Conservation (phyloP, 2,113 vertebrate genomes). For the Cochlearius cochlearius region DNA sequence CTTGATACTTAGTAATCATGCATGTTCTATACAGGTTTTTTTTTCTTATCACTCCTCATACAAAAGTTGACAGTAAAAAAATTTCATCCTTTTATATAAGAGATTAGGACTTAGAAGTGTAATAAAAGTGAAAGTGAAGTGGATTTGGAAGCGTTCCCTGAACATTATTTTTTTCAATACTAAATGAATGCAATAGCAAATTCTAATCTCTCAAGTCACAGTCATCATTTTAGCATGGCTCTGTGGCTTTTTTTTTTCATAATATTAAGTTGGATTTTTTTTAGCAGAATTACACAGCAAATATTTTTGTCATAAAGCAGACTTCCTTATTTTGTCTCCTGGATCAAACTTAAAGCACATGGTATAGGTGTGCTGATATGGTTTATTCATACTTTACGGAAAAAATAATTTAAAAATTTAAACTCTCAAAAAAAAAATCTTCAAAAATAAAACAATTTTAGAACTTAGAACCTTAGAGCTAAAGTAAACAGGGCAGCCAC, state of each 20-base stretch:
- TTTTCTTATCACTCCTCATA: background rate
- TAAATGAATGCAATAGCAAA: background rate
- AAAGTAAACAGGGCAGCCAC: background rate
- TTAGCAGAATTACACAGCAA: background rate
- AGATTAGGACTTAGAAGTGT: background rate
- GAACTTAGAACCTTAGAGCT: background rate
- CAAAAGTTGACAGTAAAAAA: background rate
- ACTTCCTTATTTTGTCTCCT: background rate
- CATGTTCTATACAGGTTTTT: background rate
- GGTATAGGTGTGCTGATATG: background rate
- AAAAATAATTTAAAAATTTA: background rate
- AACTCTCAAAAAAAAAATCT: background rate
- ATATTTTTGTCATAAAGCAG: background rate
- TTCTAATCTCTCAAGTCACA: background rate
- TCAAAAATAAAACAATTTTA: background rate
- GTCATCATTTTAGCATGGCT: background rate
- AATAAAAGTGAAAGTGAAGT: background rate
- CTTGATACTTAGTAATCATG: background rate
- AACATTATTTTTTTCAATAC: background rate
- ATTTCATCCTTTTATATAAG: background rate
- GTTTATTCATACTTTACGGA: background rate
- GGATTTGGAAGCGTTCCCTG: background rate
- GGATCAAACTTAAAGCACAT: background rate
- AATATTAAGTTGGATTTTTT: background rate
- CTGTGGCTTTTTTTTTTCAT: background rate